Conservation (phyloP, 2,888 invertebrate species). For the Barypeithes pellucidus region DNA sequence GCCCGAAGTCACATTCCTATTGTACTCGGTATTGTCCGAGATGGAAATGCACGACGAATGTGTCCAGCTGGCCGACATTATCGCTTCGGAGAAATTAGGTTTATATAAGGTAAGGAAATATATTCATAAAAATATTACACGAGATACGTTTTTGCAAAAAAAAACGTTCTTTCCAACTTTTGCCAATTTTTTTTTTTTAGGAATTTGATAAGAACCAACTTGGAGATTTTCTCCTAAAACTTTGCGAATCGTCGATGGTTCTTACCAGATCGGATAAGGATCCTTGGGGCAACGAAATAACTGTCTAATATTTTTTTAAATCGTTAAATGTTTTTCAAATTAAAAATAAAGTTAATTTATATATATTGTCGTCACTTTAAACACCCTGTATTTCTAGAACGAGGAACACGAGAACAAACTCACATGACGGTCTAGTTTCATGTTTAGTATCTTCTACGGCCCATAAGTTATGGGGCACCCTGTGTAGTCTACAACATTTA, state of each 20-base stretch:
- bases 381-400: no score
- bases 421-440: no score
- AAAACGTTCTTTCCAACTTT: neutral
- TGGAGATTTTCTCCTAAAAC: constrained; percentile 82
- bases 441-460: no score
- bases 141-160: neutral
- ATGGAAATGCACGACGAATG: constrained; percentile 85
- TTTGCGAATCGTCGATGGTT: constrained; percentile 84
- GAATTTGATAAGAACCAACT: constrained; percentile 86
- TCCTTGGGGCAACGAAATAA: constrained; percentile 79
- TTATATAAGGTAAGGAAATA: constrained; percentile 80
- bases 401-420: no score
- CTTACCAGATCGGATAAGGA: constrained; percentile 85
- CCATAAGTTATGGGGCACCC: no score
- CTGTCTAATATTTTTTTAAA: constrained; percentile 32
- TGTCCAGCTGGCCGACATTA: constrained; percentile 83
- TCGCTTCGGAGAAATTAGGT: constrained; percentile 85
- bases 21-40: constrained; percentile 86
- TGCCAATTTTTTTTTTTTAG: constrained; percentile 67
- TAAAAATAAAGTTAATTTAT: no score
- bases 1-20: constrained; percentile 85
- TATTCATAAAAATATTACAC: no score
- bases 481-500: no score
- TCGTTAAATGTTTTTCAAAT: neutral
- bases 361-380: no score